Evolutionary conservation across 2,888 invertebrate species (phyloP), one percentile per base, ranked within the genome.

Genomic region (Nephrotoma flavescens): DNA sequence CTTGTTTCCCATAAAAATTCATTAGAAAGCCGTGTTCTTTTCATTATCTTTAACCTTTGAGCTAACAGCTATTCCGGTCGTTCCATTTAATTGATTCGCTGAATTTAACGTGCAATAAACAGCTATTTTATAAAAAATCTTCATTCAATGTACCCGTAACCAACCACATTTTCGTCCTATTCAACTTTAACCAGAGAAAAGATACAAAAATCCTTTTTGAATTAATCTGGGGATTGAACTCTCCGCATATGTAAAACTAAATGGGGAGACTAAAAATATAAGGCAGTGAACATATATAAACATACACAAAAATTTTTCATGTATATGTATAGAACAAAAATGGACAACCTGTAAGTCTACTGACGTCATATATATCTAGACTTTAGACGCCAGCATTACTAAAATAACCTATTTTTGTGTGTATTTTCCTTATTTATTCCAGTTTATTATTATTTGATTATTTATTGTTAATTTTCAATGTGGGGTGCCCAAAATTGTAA

Each of bases 271-370:
- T 9, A 71, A 71, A 5, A 6, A 71, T 31, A 31, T 71, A 71
- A 31, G 31, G 5, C 31, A 71, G 31, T 31, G 31, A 57, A 31
- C 9, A 19, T 71, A 19, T 71, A 71, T 9, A 71, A 71, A 57
- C 11, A 71, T 6, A 71, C 71, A 71, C 71, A 71, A 71, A 71
- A 71, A 3, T 31, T 31, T n/a, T 71, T 71, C 71, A 31, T 31
- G n/a, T 71, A 31, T 31, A 31, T 31, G n/a, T 71, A 31, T 31
- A 71, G 19, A 19, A 71, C 31, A 31, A 84, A 42, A 83, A 84
- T 42, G 84, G 84, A 84, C 84, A 84, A 84, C 84, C 84, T 84
- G 84, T 84, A 84, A 12, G 84, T 84, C 84, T 84, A 84, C 84
- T 84, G 84, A 84, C 84, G 84, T 84, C 84, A 84, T 41, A 41